Conservation (phyloP, 2,797 vertebrate species). For the Otolemur crassicaudatus region DNA sequence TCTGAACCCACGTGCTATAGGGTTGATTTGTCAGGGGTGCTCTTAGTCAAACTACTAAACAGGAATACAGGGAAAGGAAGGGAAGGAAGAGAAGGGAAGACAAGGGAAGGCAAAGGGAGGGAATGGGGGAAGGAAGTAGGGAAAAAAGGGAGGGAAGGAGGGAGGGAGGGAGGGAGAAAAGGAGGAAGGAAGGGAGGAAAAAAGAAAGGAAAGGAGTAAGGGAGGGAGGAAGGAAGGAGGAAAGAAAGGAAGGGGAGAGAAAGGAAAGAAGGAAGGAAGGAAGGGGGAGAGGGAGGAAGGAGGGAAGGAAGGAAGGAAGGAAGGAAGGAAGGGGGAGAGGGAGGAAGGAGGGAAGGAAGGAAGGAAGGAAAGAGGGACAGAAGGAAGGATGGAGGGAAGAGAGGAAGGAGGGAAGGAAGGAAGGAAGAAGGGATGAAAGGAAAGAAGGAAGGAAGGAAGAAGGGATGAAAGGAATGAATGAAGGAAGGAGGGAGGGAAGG, state of each 20-base stretch:
- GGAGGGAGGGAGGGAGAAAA: neutral
- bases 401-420: neutral
- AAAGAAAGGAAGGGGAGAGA: neutral
- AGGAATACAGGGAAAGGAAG: neutral
- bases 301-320: accelerated
- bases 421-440: neutral
- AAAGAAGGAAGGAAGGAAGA: accelerated
- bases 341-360: neutral
- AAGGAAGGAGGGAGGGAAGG: no score
- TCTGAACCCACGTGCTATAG: neutral
- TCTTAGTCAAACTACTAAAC: neutral
- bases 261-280: neutral
- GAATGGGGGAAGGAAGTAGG: neutral
- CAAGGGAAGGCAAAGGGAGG: no score
- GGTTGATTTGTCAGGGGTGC: neutral
- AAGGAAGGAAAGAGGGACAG: no score
- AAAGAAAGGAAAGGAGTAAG: accelerated
- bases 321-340: neutral
- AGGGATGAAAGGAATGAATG: neutral
- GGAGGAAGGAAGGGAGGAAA: no score
- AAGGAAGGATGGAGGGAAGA: accelerated
- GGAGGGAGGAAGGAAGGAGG: accelerated
- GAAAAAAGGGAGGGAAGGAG: neutral
- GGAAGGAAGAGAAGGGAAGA: no score
- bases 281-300: neutral